A percentile compares a stretch with the other conserved stretches of the same genome.
Evolutionary conservation across 1,140 invertebrate species (phyloP).

Genomic region (Drosophila pseudoobscura): DNA sequence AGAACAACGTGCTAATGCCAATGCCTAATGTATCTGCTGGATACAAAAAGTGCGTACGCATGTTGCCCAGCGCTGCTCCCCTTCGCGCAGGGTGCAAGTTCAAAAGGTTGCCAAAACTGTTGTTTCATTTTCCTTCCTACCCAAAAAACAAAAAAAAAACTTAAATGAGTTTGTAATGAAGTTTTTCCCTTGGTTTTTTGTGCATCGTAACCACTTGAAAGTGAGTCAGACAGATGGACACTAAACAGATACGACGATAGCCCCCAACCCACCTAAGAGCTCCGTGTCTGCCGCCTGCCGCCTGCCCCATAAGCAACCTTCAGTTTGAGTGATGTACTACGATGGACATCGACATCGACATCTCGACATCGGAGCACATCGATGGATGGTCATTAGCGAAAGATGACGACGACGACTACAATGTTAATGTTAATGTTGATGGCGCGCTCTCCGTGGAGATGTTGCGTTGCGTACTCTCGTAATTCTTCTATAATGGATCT

Average conservation of each 20-base stretch:
- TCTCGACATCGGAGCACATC: conserved; percentile 49
- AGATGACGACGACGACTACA: conserved; percentile 63
- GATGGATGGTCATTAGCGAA: conserved; percentile 78
- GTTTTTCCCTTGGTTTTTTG: conserved; percentile 24
- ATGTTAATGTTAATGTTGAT: conserved; percentile 36
- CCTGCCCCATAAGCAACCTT: conserved; percentile 37
- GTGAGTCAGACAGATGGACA: conserved; percentile 52
- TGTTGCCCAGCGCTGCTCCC: conserved; percentile 9
- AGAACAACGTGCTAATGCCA: conserved; percentile 58
- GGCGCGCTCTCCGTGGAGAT: conserved; percentile 21
- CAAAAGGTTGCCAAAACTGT: conserved; percentile 70
- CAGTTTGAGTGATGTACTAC: conserved; percentile 70
- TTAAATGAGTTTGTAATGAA: conserved; percentile 54
- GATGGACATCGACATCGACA: conserved; percentile 48
- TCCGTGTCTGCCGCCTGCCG: conserved; percentile 5
- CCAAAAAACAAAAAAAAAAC: neutral
- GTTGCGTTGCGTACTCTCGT: conserved; percentile 73
- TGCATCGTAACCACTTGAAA: conserved; percentile 65
- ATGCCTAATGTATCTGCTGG: conserved; percentile 51
- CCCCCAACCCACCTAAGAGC: neutral
- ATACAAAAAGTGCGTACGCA: conserved; percentile 47
- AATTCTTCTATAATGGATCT: conserved; percentile 82
- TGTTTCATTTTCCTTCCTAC: conserved; percentile 47
- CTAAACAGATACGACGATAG: conserved; percentile 23
- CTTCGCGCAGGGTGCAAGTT: conserved; percentile 13